Base-by-base conservation (phyloP, 2,888 invertebrate genomes). In the Drosophila demipolita region DNA sequence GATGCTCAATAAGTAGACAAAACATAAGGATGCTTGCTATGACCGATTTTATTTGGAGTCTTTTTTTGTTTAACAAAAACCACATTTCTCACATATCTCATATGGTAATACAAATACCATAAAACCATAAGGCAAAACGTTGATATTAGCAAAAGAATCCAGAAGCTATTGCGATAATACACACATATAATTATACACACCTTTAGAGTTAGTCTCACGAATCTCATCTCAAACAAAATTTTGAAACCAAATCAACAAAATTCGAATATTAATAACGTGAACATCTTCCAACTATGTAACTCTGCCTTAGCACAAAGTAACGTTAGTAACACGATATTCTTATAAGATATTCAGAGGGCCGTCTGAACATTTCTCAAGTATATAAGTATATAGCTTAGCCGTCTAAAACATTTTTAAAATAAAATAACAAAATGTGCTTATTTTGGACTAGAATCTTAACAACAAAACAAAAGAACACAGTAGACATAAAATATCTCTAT, bases 241-340 rank as follows among this genome's bases (percentile, higher is more conserved):
- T 69, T 23, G 26, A 40, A 62, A 66, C 52, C 15, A 53, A 33
- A 42, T 15, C 5, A 6, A 45, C 20, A 15, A 15, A 45, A 23
- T 7, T 68, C 61, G 65, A 71, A 49, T 50, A 66, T 74, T 62
- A 26, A 57, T 42, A 42, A 73, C 68, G 58, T 66, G 75, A 86
- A 85, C 71, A 87, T 86, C 85, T 86, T 86, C 90, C 85, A 87
- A 87, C 75, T 82, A 75, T 62, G 59, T 72, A 87, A 87, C 78
- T 87, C 80, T 89, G 85, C 85, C 85, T 86, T 86, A 89, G 90
- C 90, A 87, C 70, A 78, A 84, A 75, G 69, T 76, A 83, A 85
- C 64, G 67, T 83, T 75, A 78, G 49, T 69, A 87, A 81, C 52
- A 78, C 84, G 66, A 69, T 74, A 79, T 75, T 83, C 69, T 59